Conservation (phyloP, 2,797 vertebrate species). For the Nannoperca australis region DNA sequence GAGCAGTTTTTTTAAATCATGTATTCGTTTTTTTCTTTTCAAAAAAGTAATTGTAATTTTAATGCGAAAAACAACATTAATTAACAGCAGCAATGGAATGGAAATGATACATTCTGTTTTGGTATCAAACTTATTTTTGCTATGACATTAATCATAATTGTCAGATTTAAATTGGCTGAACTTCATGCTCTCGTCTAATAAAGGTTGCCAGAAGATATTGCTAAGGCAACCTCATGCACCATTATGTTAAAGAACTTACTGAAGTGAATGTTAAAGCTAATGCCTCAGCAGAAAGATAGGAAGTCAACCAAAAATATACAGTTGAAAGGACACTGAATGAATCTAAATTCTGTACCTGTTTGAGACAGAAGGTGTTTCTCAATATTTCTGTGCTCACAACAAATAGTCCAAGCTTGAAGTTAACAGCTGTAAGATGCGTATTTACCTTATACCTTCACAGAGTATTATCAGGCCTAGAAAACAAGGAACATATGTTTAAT, state of each 20-base stretch:
- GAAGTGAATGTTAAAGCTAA: neutral
- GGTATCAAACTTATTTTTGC: neutral
- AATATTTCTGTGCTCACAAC: neutral
- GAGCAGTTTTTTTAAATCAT: neutral
- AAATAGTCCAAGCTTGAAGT: neutral
- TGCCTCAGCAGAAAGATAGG: neutral
- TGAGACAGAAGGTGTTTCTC: neutral
- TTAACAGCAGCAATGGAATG: neutral
- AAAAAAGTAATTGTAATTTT: neutral
- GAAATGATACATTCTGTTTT: neutral
- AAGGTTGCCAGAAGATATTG: neutral
- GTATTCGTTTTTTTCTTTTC: too few relatives aligned
- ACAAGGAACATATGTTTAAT: neutral
- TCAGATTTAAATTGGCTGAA: neutral
- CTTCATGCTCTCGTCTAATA: neutral
- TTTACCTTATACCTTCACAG: neutral
- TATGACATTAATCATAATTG: neutral
- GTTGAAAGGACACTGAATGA: neutral
- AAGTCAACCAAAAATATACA: conserved; percentile 4
- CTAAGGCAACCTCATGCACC: neutral
- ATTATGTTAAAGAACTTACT: neutral
- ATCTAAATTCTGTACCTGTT: neutral
- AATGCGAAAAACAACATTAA: neutral
- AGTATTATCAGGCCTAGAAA: neutral
- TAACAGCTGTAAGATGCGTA: neutral